Conservation (phyloP, 2,888 invertebrate genomes). For the Endotricha flammealis region DNA sequence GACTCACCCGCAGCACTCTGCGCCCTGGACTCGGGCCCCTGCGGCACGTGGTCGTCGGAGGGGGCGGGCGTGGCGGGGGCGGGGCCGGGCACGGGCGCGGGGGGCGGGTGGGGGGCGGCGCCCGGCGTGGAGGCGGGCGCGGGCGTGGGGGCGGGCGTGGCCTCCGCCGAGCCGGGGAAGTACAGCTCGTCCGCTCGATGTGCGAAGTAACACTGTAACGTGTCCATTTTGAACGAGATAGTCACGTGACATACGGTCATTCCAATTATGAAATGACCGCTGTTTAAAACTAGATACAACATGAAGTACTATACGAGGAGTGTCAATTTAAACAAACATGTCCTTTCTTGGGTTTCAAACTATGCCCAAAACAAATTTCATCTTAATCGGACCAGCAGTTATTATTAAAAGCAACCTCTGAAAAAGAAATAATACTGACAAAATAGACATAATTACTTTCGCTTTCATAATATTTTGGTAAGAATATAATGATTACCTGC, state of each 20-base stretch:
- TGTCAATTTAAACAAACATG: no score
- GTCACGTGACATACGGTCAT: background rate
- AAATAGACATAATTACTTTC: no score
- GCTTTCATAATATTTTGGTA: no score
- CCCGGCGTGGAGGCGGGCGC: conserved; percentile 11
- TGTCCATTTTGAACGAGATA: background rate
- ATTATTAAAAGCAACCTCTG: no score
- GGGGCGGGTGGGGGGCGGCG: conserved; percentile 23
- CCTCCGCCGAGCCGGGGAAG: conserved; percentile 62
- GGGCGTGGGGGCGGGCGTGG: conserved; percentile 36
- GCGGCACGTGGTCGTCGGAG: conserved; percentile 35
- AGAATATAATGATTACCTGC: conserved; percentile 40
- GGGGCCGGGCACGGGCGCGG: no score
- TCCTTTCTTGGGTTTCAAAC: no score
- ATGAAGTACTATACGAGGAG: no score
- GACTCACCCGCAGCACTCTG: conserved; percentile 13
- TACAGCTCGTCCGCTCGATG: conserved; percentile 85
- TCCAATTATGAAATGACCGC: no score
- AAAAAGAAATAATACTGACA: no score
- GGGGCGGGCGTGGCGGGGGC: conserved; percentile 10
- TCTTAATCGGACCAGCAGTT: no score
- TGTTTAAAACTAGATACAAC: no score
- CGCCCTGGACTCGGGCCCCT: conserved; percentile 19
- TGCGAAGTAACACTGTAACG: conserved; percentile 90
- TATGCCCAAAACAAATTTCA: no score